phyloP scores from a whole-genome alignment of 1,140 invertebrate genomes.

The Drosophila arizonae region DNA sequence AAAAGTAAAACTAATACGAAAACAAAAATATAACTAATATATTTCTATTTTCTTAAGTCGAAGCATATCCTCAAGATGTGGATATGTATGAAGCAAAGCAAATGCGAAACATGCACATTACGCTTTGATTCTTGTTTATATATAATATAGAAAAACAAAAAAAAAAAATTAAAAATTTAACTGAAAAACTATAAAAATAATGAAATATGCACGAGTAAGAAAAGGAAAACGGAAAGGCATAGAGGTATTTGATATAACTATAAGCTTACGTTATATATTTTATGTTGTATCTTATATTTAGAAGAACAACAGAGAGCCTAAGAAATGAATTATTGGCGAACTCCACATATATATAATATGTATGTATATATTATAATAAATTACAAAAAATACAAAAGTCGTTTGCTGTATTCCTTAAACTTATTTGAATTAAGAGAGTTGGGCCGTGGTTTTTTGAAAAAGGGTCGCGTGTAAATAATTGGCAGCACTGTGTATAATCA shows the following conservation, averaged over 20 bases:
- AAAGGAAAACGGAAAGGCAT: slow-evolving; percentile 16
- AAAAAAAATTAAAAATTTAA: slow-evolving; percentile 13
- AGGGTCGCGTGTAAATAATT: neutral
- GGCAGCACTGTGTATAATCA: neutral
- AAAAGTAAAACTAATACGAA: slow-evolving; percentile 22
- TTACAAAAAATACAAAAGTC: slow-evolving; percentile 29
- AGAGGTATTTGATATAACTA: slow-evolving; percentile 45
- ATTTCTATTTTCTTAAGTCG: slow-evolving; percentile 36
- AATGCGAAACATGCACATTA: slow-evolving; percentile 28
- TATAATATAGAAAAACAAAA: slow-evolving; percentile 21
- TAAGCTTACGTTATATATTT: slow-evolving; percentile 55
- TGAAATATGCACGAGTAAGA: slow-evolving; percentile 15
- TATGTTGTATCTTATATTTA: slow-evolving; percentile 41
- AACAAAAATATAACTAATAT: slow-evolving; percentile 27
- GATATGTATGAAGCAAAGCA: slow-evolving; percentile 36
- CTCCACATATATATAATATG: slow-evolving; percentile 18
- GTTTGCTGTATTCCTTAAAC: neutral
- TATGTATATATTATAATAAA: slow-evolving; percentile 40
- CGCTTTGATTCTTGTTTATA: slow-evolving; percentile 49
- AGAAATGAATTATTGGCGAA: slow-evolving; percentile 35
- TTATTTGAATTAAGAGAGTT: slow-evolving; percentile 2
- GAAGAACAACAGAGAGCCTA: slow-evolving; percentile 10
- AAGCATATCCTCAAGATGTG: slow-evolving; percentile 9
- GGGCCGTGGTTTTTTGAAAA: neutral
- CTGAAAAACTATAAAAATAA: slow-evolving; percentile 9